phyloP scores from a whole-genome alignment of 2,797 vertebrate species.

The Anabas testudineus region DNA sequence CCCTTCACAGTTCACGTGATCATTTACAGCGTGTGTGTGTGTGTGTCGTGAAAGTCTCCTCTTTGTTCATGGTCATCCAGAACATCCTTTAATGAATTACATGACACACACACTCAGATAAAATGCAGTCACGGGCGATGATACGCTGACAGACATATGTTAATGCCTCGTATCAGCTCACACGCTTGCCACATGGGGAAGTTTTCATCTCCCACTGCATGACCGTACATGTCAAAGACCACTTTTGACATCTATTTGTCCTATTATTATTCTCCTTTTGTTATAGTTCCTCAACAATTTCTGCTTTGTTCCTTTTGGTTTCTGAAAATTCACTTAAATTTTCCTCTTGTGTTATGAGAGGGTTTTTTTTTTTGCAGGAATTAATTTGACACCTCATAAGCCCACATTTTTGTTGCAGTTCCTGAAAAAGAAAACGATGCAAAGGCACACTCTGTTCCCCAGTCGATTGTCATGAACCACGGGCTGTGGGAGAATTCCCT shows the following conservation, averaged over 20 bases:
- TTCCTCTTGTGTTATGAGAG: not conserved
- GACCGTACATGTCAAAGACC: slow-evolving; percentile 29
- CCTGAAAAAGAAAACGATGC: slow-evolving; percentile 11
- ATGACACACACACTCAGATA: too few species aligned
- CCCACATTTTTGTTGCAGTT: slow-evolving; percentile 38
- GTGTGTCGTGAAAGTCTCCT: slow-evolving; percentile 15
- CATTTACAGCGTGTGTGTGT: slow-evolving; percentile 11
- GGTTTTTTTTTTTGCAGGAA: slow-evolving; percentile 11
- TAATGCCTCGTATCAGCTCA: slow-evolving; percentile 26
- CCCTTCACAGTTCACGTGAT: not conserved
- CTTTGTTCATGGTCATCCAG: slow-evolving; percentile 29
- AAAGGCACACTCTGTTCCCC: slow-evolving; percentile 32
- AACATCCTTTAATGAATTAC: slow-evolving; percentile 22
- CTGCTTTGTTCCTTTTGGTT: not conserved
- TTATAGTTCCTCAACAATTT: slow-evolving; percentile 11
- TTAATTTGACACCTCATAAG: slow-evolving; percentile 59
- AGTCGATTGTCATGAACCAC: slow-evolving; percentile 42
- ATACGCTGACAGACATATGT: not conserved
- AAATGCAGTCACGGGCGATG: slow-evolving; percentile 33
- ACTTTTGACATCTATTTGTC: slow-evolving; percentile 36
- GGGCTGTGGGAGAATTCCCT: slow-evolving; percentile 64
- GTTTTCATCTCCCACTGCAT: not conserved
- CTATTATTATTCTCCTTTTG: slow-evolving; percentile 9
- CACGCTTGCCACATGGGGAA: not conserved
- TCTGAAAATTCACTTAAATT: slow-evolving; percentile 18